Evolutionary conservation across 2,797 vertebrate genomes (phyloP).

Genomic region (Tangara arthus): DNA sequence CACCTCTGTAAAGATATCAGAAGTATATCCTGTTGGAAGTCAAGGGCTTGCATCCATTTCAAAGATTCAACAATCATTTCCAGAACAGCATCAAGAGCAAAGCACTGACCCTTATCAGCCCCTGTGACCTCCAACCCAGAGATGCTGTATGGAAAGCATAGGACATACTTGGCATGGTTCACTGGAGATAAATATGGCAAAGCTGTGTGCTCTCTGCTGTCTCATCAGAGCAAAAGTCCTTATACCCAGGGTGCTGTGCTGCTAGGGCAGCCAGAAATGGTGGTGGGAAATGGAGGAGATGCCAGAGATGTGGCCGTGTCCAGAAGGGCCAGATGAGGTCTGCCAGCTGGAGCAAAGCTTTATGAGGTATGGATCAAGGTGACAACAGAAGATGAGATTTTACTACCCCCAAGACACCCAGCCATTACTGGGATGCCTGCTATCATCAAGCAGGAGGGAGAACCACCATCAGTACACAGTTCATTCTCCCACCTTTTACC

Average conservation of each 20-base stretch:
- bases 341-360: neutral
- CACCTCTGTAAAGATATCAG: neutral
- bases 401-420: neutral
- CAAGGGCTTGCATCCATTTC: neutral
- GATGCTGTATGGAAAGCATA: neutral
- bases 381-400: neutral
- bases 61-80: neutral
- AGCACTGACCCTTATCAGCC: neutral
- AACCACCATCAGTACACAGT: neutral
- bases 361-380: neutral
- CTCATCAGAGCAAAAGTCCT: neutral
- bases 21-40: neutral
- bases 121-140: neutral
- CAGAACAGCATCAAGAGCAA: rapidly evolving
- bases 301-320: neutral
- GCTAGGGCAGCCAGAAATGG: neutral
- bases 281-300: neutral
- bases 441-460: neutral
- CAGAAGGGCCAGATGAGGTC: neutral
- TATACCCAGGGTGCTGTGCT: neutral
- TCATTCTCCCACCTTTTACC: neutral
- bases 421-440: neutral
- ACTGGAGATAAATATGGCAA: neutral
- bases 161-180: neutral
- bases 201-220: neutral